Evolutionary conservation across 2,113 vertebrate species (phyloP).

Genomic region (Osmerus mordax): DNA sequence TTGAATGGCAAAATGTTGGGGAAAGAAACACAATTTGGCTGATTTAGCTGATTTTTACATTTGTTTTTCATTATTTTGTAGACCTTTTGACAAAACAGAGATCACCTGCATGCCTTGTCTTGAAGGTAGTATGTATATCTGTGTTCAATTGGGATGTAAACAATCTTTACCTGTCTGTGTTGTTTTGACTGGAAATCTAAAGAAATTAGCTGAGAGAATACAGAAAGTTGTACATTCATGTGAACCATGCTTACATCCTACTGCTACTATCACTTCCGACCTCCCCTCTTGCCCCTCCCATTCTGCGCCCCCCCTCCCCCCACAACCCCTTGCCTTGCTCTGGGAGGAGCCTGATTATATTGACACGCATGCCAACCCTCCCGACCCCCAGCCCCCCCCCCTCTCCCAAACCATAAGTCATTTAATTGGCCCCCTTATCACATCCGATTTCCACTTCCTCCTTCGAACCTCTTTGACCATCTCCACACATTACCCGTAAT

Average conservation of each 20-base stretch:
- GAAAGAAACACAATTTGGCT: slow-evolving; percentile 31
- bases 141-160: slow-evolving; percentile 42
- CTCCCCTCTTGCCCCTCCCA: background rate
- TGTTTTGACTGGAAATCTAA: slow-evolving; percentile 27
- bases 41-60: slow-evolving; percentile 22
- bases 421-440: background rate
- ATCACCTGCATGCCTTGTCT: slow-evolving; percentile 60
- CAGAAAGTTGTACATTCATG: slow-evolving; percentile 28
- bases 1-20: background rate
- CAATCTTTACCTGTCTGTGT: slow-evolving; percentile 21
- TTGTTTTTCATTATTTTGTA: slow-evolving; percentile 43
- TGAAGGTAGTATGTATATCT: slow-evolving; percentile 37
- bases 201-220: slow-evolving; percentile 27
- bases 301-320: background rate
- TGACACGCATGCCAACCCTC: slow-evolving; percentile 41
- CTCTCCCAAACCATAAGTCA: background rate
- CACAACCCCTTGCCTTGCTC: slow-evolving; percentile 23
- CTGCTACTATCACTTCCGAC: background rate
- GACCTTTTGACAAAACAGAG: slow-evolving; percentile 35
- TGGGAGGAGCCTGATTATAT: slow-evolving; percentile 29
- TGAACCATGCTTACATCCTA: background rate
- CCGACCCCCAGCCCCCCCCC: background rate
- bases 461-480: slow-evolving; percentile 13
- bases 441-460: background rate
- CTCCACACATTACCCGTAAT: slow-evolving; percentile 12